These are phyloP conservation scores for Drosophila trichaetosa DNA, from an alignment of 2,888 invertebrate genomes.

Conservation along the genomic window DNA sequence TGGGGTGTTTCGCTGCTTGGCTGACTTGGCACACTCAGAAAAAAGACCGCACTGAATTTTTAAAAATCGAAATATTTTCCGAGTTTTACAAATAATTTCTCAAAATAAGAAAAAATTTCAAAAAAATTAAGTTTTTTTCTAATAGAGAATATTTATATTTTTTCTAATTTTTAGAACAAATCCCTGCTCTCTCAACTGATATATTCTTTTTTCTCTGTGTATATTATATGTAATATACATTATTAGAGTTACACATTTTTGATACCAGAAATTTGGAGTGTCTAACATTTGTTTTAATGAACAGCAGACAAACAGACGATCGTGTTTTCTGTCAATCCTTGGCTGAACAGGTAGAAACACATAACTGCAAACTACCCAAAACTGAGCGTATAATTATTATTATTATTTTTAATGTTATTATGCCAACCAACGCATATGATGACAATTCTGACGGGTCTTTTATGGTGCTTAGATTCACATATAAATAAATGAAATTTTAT, in stretches of 20 bases:
- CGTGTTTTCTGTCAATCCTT: conserved; percentile 12
- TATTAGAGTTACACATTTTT: conserved; percentile 71
- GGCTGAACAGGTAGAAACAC: conserved; percentile 3
- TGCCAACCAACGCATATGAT: conserved; percentile 17
- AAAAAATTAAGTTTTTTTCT: background rate
- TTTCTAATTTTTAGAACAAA: background rate
- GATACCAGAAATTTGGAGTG: conserved; percentile 53
- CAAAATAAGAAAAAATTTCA: background rate
- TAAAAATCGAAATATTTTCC: background rate
- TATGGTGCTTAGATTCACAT: conserved; percentile 59
- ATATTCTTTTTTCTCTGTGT: background rate
- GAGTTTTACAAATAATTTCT: background rate
- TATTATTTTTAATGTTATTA: background rate
- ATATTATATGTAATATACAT: conserved; percentile 24
- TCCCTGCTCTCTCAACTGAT: background rate
- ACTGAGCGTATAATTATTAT: background rate
- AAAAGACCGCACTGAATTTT: background rate
- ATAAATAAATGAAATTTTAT: conserved; percentile 58
- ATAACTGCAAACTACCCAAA: background rate
- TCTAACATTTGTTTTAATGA: conserved; percentile 50
- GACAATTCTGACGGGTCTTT: conserved; percentile 49
- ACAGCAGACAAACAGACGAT: conserved; percentile 37
- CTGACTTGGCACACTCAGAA: conserved; percentile 3
- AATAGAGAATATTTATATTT: background rate
- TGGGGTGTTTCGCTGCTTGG: conserved; percentile 9